Base-by-base conservation (phyloP, 2,113 vertebrate species). In the Holacanthus passer region DNA sequence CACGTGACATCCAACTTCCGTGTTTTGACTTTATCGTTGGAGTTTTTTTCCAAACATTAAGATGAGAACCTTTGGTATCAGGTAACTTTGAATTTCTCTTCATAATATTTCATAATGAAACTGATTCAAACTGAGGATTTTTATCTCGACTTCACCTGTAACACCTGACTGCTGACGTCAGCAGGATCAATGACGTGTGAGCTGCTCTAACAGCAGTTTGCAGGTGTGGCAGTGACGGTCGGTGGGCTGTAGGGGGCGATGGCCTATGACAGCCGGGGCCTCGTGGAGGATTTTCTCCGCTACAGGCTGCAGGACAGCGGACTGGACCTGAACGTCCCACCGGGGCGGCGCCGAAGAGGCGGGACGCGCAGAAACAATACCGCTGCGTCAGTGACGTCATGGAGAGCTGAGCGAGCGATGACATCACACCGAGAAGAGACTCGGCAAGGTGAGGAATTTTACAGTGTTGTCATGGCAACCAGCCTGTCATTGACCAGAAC, bases 201-300 rank as follows among this genome's bases (percentile, higher is more conserved):
- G 2, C 2, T 5, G 39, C 19, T 32, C 3, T 32, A 3, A 39
- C 58, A 3, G 55, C 41, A 2, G 24, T 10, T 0, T 14, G 64
- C 22, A 22, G 67, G 39, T n/a, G 68, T 22, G 48, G 24, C 32
- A 39, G 55, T 47, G 2, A 68, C 35, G 35, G 41, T n/a, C 22
- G 6, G 65, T 32, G 59, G 59, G 53, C 81, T 20, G 64, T 24
- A 48, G 35, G 59, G 59, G 64, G 79, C 27, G 35, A 89, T 89
- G 84, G 53, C 73, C 19, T 93, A 90, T 43, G 85, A 86, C 78
- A 94, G 67, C 68, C 90, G 88, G 48, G 81, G 90, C 78, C 84
- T 95, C 5, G 92, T 95, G 45, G 90, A 92, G 59, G 87, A 84
- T 22, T 95, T 74, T 53, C 87, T 95, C 12, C 81, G 85, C 41